Evolutionary conservation across 2,888 invertebrate genomes (phyloP).

Genomic region (Drosophila trichaetosa): DNA sequence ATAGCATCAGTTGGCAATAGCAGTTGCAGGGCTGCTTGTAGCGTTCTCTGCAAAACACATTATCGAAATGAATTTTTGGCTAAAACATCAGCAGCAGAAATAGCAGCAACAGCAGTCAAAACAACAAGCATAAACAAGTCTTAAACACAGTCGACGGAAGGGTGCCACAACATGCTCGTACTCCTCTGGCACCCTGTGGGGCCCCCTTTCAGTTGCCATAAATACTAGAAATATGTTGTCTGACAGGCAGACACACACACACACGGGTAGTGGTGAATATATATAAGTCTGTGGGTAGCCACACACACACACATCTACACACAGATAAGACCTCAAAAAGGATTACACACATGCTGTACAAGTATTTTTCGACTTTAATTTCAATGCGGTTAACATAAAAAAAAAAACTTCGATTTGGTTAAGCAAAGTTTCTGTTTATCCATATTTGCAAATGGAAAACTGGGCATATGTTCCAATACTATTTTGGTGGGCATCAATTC

Average conservation of each 20-base stretch:
- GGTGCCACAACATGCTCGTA: constrained; percentile 3
- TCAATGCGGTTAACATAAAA: constrained; percentile 45
- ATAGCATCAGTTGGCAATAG: constrained; percentile 18
- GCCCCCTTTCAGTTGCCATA: constrained; percentile 37
- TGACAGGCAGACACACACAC: constrained; percentile 41
- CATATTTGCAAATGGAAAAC: background rate
- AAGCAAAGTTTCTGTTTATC: background rate
- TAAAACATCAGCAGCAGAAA: constrained; percentile 40
- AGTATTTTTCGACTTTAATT: constrained; percentile 46
- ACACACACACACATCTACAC: background rate
- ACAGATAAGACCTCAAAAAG: constrained; percentile 18
- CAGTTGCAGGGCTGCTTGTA: constrained; percentile 17
- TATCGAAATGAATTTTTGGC: constrained; percentile 62
- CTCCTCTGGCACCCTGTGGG: background rate
- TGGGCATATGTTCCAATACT: background rate
- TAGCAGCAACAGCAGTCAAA: constrained; percentile 22
- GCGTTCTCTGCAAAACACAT: constrained; percentile 51
- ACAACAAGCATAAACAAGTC: constrained; percentile 56
- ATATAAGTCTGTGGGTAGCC: constrained; percentile 4
- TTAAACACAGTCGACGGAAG: constrained; percentile 38
- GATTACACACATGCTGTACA: constrained; percentile 32
- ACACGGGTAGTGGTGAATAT: background rate
- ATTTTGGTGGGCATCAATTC: background rate
- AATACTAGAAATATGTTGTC: constrained; percentile 57
- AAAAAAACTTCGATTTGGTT: constrained; percentile 18